Percentiles rank a stretch among this genome's conserved stretches.
phyloP scores from a whole-genome alignment of 2,113 vertebrate genomes.

The Aramus guarauna region DNA sequence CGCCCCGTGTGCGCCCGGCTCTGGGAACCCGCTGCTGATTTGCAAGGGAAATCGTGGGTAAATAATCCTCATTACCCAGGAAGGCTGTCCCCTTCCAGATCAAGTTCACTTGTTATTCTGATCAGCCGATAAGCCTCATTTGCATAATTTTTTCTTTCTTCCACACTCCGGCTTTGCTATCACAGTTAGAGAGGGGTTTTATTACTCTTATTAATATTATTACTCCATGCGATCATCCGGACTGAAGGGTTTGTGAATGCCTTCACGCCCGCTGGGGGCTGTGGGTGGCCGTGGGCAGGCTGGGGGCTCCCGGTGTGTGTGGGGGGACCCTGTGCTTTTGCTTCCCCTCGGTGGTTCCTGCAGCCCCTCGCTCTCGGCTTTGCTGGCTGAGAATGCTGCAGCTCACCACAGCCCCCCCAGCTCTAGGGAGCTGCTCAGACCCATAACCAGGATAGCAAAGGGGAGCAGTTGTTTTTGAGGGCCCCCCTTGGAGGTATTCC shows the following conservation, averaged over 20 bases:
- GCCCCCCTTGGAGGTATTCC: not conserved
- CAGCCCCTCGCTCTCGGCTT: not conserved
- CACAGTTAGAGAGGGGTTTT: accelerated
- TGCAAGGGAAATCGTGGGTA: constrained; percentile 80
- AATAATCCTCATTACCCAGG: constrained; percentile 58
- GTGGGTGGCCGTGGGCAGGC: not conserved
- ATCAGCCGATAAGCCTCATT: not conserved
- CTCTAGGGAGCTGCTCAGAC: not conserved
- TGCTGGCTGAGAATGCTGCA: not conserved
- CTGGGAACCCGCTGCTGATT: constrained; percentile 68
- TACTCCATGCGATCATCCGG: accelerated
- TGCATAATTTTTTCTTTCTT: not conserved
- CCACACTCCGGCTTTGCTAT: accelerated
- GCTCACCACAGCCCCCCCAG: accelerated
- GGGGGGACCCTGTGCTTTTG: not conserved
- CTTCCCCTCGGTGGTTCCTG: not conserved
- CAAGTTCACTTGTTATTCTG: not conserved
- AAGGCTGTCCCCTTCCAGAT: not conserved
- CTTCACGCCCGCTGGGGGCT: not conserved
- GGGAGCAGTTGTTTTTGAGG: not conserved
- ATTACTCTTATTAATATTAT: not conserved
- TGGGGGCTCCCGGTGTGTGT: not conserved
- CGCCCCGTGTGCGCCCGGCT: not conserved
- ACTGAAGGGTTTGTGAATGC: not conserved
- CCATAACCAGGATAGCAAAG: not conserved